Base-by-base conservation (phyloP, 2,113 vertebrate genomes). In the Pangasianodon gigas region DNA sequence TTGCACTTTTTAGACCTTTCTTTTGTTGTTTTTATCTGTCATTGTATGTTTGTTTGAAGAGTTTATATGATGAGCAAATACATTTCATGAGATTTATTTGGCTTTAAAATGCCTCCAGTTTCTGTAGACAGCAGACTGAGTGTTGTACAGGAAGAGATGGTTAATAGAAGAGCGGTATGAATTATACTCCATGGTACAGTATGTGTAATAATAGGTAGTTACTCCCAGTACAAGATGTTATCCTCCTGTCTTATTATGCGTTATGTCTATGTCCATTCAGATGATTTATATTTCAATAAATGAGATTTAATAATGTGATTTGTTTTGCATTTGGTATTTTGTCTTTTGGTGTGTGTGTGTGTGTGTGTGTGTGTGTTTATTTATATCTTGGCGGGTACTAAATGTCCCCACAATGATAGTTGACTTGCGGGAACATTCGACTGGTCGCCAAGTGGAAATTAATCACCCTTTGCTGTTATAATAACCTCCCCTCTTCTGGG, bases 261-360 rank as follows among this genome's bases (percentile, higher is more conserved):
- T 93, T 92, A 93, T 96, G 96, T 92, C 92, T 89, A 92, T 96
- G 96, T 96, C 95, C 94, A 96, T 96, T 96, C 94, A 96, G 96
- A 96, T 94, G 95, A 95, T 96, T 95, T 96, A 96, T 96, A 96
- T 96, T 96, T 95, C 95, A 96, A 96, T 96, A 96, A 96, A 96
- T 96, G 95, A 90, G 74, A 93, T 96, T 96, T 95, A 92, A 96
- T 94, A 94, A 95, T 92, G 93, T 52, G 51, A 75, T 19, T 32
- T 32, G n/a, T 82, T 81, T 52, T 54, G 14, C 11, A 21, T 32
- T 85, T 69, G 32, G 29, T 54, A 41, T 21, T 87, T 67, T 65
- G 46, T 37, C 5, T 84, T 24, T 75, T 56, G 8, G 11, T 62
- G 54, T 84, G 24, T 89, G 32, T 84, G 32, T 89, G 48, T 83